phyloP scores from a whole-genome alignment of 2,113 vertebrate species.

The Heterotilapia buettikoferi region DNA sequence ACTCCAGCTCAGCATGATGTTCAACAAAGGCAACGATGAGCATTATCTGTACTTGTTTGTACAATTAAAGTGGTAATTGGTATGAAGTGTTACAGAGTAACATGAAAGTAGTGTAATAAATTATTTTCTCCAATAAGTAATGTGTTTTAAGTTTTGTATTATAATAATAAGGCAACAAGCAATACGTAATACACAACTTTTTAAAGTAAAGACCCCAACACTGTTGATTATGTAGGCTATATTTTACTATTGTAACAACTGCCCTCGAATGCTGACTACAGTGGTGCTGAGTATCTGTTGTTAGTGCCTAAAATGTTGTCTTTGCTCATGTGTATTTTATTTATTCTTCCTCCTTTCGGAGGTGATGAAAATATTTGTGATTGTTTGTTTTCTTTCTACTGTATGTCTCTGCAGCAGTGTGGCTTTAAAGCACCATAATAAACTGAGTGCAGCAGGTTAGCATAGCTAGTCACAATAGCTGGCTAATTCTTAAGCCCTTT shows the following conservation, averaged over 20 bases:
- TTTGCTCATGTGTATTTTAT: not conserved
- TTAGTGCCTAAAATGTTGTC: not conserved
- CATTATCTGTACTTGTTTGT: not conserved
- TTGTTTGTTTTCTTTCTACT: not conserved
- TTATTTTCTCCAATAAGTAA: not conserved
- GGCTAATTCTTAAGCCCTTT: not conserved
- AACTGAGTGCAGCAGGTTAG: not conserved
- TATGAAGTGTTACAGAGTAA: not conserved
- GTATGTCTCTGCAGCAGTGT: not conserved
- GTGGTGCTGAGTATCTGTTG: not conserved
- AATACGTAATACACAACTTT: not conserved
- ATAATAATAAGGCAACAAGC: not conserved
- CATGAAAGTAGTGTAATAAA: not conserved
- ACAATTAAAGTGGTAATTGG: not conserved
- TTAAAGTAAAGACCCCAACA: not conserved
- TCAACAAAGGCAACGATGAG: not conserved
- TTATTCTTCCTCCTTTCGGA: not conserved
- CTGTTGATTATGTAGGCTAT: not conserved
- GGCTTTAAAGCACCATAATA: not conserved
- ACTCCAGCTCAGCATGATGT: not conserved
- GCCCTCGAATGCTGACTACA: not conserved
- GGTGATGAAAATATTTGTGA: not conserved
- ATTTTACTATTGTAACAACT: not conserved
- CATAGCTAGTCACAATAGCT: not conserved
- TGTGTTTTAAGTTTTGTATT: not conserved